Conservation (phyloP, 2,888 invertebrate genomes). For the Drosophila flavopinicola region DNA sequence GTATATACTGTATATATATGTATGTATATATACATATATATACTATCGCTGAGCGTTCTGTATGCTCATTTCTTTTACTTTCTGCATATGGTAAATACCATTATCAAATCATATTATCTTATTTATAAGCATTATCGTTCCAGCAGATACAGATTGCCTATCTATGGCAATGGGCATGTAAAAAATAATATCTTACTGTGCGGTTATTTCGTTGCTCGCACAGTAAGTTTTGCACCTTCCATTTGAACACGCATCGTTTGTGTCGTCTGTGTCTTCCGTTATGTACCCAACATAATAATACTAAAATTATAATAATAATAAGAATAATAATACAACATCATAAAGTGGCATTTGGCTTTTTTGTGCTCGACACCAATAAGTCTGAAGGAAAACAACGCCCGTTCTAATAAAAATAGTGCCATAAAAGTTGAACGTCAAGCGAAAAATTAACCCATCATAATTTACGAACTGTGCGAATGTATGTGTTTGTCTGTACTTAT, state of each 20-base stretch:
- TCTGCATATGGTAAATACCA: slow-evolving; percentile 83
- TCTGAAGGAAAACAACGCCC: slow-evolving; percentile 26
- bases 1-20: not conserved
- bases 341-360: slow-evolving; percentile 25
- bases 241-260: slow-evolving; percentile 68
- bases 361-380: slow-evolving; percentile 33
- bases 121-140: slow-evolving; percentile 82
- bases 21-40: not conserved
- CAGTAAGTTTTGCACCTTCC: slow-evolving; percentile 80
- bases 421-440: slow-evolving; percentile 60
- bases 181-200: slow-evolving; percentile 77
- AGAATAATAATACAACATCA: slow-evolving; percentile 18
- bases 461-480: slow-evolving; percentile 42
- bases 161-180: slow-evolving; percentile 81
- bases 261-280: slow-evolving; percentile 4
- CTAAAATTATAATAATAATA: slow-evolving; percentile 36
- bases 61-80: slow-evolving; percentile 63
- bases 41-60: slow-evolving; percentile 3
- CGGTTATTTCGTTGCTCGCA: slow-evolving; percentile 76
- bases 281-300: slow-evolving; percentile 20
- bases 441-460: slow-evolving; percentile 64
- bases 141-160: slow-evolving; percentile 82
- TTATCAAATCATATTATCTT: slow-evolving; percentile 84
- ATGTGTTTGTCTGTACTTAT: slow-evolving; percentile 14
- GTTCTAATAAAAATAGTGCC: slow-evolving; percentile 61